These are phyloP conservation scores for Thoracochromis brauschi DNA, from an alignment of 2,113 vertebrate species.

Conservation along the genomic window DNA sequence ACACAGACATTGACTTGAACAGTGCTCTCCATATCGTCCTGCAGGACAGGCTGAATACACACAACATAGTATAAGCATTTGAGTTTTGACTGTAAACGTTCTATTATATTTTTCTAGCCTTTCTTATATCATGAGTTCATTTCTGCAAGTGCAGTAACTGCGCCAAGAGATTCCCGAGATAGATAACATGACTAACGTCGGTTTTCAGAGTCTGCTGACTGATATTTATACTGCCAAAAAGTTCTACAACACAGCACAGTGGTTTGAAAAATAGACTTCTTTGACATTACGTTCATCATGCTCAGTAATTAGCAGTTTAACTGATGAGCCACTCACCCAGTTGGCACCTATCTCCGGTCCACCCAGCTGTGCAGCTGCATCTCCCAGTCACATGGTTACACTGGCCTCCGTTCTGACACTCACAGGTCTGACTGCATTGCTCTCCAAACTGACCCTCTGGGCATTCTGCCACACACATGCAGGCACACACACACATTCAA, in stretches of 20 bases:
- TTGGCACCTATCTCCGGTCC: conserved; percentile 52
- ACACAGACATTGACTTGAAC: conserved; percentile 65
- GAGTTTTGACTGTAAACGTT: not conserved
- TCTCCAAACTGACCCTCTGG: conserved; percentile 41
- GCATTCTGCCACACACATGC: conserved; percentile 49
- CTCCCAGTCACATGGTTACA: conserved; percentile 52
- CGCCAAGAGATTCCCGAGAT: not conserved
- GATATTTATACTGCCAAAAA: not conserved
- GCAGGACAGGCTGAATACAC: conserved; percentile 56
- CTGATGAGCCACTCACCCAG: conserved; percentile 55
- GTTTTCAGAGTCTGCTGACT: not conserved
- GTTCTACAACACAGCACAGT: not conserved
- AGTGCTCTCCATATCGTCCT: conserved; percentile 56
- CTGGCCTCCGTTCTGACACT: conserved; percentile 54
- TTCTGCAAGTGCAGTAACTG: not conserved
- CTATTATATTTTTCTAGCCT: not conserved
- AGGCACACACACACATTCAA: not conserved
- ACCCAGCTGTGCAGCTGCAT: conserved; percentile 44
- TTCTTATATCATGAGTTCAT: not conserved
- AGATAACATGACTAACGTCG: not conserved
- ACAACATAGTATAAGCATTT: not conserved
- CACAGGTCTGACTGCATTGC: conserved; percentile 49
- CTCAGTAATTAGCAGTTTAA: not conserved
- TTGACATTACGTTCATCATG: not conserved
- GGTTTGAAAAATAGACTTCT: not conserved